phyloP scores from a whole-genome alignment of 2,888 invertebrate species.

The Tenthredo notha region DNA sequence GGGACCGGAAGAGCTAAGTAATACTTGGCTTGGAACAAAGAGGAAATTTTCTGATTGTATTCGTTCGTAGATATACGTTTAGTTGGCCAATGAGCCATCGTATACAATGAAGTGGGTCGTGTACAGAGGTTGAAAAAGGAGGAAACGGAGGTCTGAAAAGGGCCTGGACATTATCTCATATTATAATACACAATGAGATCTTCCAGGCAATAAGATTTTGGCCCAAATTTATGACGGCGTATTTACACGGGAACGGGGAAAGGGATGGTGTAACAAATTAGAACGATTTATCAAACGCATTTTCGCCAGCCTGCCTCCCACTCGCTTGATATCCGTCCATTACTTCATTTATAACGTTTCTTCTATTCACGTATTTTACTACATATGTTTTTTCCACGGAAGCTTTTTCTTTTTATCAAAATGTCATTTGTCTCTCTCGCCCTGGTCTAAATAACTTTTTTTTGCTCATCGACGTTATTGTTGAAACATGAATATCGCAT shows the following conservation, averaged over 20 bases:
- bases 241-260: slow-evolving; percentile 56
- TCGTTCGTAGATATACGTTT: slow-evolving; percentile 16
- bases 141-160: slow-evolving; percentile 57
- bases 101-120: slow-evolving; percentile 37
- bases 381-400: slow-evolving; percentile 15
- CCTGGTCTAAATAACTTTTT: background rate
- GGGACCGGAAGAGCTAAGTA: background rate
- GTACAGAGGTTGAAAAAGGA: slow-evolving; percentile 4
- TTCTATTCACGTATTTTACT: slow-evolving; percentile 23
- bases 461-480: background rate
- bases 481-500: background rate
- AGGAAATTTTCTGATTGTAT: slow-evolving; percentile 34
- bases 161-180: slow-evolving; percentile 65
- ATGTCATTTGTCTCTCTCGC: background rate
- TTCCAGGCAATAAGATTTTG: slow-evolving; percentile 65
- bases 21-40: slow-evolving; percentile 16
- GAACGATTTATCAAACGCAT: slow-evolving; percentile 63
- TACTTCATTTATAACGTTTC: slow-evolving; percentile 33
- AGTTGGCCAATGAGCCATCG: slow-evolving; percentile 35
- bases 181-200: slow-evolving; percentile 64
- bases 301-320: slow-evolving; percentile 36
- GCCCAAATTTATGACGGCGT: slow-evolving; percentile 62
- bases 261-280: slow-evolving; percentile 59
- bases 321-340: slow-evolving; percentile 45
- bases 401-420: background rate